A percentile compares a stretch with the other conserved stretches of the same genome.
Evolutionary conservation across 2,888 invertebrate genomes (phyloP).

Genomic region (Epirrhoe alternata): DNA sequence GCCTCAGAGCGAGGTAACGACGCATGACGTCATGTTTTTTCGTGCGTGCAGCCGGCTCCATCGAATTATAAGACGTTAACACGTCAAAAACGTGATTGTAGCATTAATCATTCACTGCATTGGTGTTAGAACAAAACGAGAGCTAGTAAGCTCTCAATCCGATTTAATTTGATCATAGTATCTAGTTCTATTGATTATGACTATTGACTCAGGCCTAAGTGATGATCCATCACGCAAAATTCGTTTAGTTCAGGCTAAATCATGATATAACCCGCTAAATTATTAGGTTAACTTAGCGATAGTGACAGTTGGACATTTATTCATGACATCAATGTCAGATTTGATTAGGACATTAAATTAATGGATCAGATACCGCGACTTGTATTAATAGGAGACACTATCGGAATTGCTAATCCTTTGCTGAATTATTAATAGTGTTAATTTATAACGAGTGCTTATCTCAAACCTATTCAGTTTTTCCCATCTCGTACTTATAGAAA

Average conservation of each 20-base stretch:
- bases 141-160: too few relatives aligned
- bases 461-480: too few relatives aligned
- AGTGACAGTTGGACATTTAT: constrained; percentile 14
- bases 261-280: constrained; percentile 9
- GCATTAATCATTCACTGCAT: too few relatives aligned
- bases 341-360: constrained; percentile 17
- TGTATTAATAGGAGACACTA: constrained; percentile 2
- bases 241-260: neutral
- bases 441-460: neutral
- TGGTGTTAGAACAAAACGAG: too few relatives aligned
- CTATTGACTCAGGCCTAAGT: neutral
- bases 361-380: constrained; percentile 4
- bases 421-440: neutral
- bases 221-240: neutral
- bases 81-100: too few relatives aligned
- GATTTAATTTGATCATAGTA: too few relatives aligned
- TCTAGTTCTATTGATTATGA: too few relatives aligned
- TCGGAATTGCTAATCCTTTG: neutral
- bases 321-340: constrained; percentile 4
- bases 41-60: too few relatives aligned
- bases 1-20: too few relatives aligned
- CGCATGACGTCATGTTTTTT: too few relatives aligned
- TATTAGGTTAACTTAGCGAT: constrained; percentile 10
- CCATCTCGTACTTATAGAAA: too few relatives aligned
- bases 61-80: too few relatives aligned